phyloP scores from a whole-genome alignment of 2,888 invertebrate genomes.

The Leucania comma region DNA sequence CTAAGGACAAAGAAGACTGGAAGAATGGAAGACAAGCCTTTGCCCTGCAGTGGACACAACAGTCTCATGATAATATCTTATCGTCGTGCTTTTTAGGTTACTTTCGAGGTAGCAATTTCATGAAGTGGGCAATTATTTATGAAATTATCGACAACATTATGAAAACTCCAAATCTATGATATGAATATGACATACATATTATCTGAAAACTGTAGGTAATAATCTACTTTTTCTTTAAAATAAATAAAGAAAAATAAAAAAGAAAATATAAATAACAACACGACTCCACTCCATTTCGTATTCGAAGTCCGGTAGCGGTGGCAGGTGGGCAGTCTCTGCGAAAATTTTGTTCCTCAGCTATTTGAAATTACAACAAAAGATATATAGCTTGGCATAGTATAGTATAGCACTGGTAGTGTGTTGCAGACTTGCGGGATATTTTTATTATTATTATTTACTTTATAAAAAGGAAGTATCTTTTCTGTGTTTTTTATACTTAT shows the following conservation, averaged over 20 bases:
- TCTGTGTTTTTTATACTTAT: not conserved
- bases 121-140: too few relatives aligned
- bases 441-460: not conserved
- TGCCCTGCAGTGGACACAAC: too few relatives aligned
- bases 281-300: slow-evolving; percentile 46
- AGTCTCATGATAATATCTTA: too few relatives aligned
- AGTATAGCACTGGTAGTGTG: slow-evolving; percentile 21
- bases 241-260: too few relatives aligned
- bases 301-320: slow-evolving; percentile 55
- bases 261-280: not conserved
- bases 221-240: not conserved
- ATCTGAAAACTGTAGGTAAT: not conserved
- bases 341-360: slow-evolving; percentile 64
- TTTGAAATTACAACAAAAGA: slow-evolving; percentile 69
- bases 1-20: too few relatives aligned
- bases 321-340: slow-evolving; percentile 71
- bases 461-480: too few relatives aligned
- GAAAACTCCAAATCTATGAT: too few relatives aligned
- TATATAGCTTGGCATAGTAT: slow-evolving; percentile 48
- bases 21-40: too few relatives aligned
- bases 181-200: too few relatives aligned
- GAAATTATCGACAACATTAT: too few relatives aligned
- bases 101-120: too few relatives aligned
- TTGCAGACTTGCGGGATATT: not conserved
- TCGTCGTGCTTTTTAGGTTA: too few relatives aligned